These are phyloP conservation scores for Lasius fuliginosus DNA, from an alignment of 2,888 invertebrate genomes.

Conservation along the genomic window DNA sequence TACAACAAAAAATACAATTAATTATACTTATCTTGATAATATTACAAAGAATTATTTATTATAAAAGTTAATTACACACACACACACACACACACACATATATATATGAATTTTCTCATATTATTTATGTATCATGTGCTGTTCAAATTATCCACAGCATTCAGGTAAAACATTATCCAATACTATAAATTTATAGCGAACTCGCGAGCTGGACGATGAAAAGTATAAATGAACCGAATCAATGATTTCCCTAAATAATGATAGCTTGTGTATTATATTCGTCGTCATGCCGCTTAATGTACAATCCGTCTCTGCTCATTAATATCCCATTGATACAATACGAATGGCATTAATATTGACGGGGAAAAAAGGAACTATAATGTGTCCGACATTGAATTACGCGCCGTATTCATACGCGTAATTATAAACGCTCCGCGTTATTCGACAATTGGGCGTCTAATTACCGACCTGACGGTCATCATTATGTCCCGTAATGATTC, in stretches of 20 bases:
- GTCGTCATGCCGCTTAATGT: neutral
- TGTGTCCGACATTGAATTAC: slow-evolving; percentile 18
- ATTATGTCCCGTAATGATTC: slow-evolving; percentile 32
- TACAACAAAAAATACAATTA: neutral
- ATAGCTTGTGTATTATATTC: neutral
- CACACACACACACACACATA: neutral
- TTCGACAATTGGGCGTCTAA: slow-evolving; percentile 39
- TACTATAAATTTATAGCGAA: slow-evolving; percentile 29
- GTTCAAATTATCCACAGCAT: neutral
- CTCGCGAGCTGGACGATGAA: neutral
- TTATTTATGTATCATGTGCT: neutral
- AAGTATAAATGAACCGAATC: neutral
- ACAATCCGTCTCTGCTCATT: slow-evolving; percentile 31
- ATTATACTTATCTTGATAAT: neutral
- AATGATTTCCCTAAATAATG: slow-evolving; percentile 33
- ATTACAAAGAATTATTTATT: neutral
- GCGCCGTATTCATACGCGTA: neutral
- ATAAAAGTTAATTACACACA: slow-evolving; percentile 10
- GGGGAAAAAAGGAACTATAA: neutral
- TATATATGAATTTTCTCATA: neutral
- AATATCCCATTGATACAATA: slow-evolving; percentile 52
- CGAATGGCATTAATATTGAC: slow-evolving; percentile 39
- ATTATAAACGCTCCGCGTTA: slow-evolving; percentile 22
- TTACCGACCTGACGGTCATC: slow-evolving; percentile 1
- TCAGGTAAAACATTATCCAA: slow-evolving; percentile 3